These are phyloP conservation scores for Mastomys natalensis DNA, from an alignment of 2,113 vertebrate genomes.

Conservation along the genomic window DNA sequence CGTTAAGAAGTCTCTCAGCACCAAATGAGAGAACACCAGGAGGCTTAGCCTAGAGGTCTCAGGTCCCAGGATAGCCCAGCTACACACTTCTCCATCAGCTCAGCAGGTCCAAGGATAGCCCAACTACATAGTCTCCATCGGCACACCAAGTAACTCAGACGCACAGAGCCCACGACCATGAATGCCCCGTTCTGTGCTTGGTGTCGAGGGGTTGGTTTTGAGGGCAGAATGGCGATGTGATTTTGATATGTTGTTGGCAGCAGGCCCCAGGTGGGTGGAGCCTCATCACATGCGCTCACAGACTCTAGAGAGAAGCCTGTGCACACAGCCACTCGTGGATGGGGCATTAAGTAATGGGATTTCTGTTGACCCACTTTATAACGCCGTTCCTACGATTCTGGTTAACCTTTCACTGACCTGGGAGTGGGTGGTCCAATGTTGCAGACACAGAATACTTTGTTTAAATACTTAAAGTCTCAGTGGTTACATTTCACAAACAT, in stretches of 20 bases:
- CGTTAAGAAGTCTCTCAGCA: no score
- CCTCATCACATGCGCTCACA: background rate
- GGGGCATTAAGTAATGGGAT: background rate
- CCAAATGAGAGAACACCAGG: background rate
- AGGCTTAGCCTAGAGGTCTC: background rate
- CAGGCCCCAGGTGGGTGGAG: rapidly evolving
- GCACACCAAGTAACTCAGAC: background rate
- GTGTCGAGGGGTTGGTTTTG: no score
- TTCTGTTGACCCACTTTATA: rapidly evolving
- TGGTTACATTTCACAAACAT: background rate
- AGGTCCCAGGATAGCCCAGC: background rate
- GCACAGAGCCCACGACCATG: rapidly evolving
- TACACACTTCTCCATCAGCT: rapidly evolving
- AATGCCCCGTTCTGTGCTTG: rapidly evolving
- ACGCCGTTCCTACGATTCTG: rapidly evolving
- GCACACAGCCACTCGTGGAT: rapidly evolving
- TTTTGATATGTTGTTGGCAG: background rate
- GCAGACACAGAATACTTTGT: background rate
- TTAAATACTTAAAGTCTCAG: background rate
- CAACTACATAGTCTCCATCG: rapidly evolving
- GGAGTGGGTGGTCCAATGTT: background rate
- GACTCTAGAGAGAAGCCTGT: background rate
- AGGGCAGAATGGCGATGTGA: background rate
- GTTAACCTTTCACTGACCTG: background rate
- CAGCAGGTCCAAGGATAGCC: background rate